phyloP scores from a whole-genome alignment of 2,113 vertebrate species.

The Meriones unguiculatus region DNA sequence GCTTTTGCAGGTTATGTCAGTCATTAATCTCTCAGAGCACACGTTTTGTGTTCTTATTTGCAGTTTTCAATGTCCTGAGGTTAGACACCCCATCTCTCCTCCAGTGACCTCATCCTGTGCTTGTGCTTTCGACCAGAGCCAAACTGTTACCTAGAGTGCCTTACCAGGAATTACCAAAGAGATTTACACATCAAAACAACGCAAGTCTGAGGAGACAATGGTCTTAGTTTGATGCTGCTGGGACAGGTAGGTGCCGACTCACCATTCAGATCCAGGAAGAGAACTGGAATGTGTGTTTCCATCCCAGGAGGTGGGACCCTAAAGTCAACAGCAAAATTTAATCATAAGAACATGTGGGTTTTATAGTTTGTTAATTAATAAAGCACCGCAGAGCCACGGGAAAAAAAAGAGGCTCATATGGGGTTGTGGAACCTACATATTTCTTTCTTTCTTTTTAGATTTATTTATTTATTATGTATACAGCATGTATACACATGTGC shows the following conservation, averaged over 20 bases:
- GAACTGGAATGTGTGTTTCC: slow-evolving; percentile 97
- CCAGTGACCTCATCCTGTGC: not conserved
- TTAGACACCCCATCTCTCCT: not conserved
- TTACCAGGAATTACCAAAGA: not conserved
- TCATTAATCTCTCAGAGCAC: not conserved
- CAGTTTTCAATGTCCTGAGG: not conserved
- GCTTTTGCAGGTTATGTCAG: not conserved
- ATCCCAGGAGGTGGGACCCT: slow-evolving; percentile 96
- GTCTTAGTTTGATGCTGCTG: not conserved
- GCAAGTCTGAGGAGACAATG: not conserved
- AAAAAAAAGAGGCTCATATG: not conserved
- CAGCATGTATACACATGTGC: too few species aligned
- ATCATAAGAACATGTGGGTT: slow-evolving; percentile 44
- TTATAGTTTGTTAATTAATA: not conserved
- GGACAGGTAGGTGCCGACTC: slow-evolving; percentile 73
- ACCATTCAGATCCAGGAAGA: slow-evolving; percentile 98
- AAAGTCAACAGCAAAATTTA: slow-evolving; percentile 80
- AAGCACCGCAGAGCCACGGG: not conserved
- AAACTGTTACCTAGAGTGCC: not conserved
- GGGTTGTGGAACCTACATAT: not conserved
- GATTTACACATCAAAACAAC: not conserved
- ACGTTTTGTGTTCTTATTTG: not conserved
- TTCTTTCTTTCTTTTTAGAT: not conserved
- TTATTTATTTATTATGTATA: too few species aligned
- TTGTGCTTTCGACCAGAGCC: not conserved